Evolutionary conservation across 1,140 invertebrate species (phyloP), one percentile per base, ranked within the genome.

Genomic region (Microvelia longipes): DNA sequence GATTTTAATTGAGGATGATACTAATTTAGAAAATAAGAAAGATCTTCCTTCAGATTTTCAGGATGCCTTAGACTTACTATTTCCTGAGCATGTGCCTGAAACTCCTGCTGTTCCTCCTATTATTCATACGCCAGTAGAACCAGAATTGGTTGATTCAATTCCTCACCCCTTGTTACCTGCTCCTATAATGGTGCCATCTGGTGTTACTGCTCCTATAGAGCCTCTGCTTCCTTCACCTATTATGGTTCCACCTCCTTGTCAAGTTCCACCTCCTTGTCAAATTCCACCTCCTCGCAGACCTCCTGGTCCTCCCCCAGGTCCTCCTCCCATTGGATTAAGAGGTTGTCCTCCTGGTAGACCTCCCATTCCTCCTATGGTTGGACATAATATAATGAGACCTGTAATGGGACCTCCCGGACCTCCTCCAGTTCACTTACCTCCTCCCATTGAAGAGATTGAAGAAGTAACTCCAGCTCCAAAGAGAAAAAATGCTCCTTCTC

Each of bases 401-500:
- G 19, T 50, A 19, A 50, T 50, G 35, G 35, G 35, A 11, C 35
- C 35, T 11, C 35, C 35, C 5, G 35, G 35, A 11, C 5, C 35
- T 19, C 35, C 35, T 5, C 5, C 19, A 19, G 35, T 5, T 5
- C 5, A 5, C 5, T 5, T 19, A 5, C 35, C 35, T 50, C 19
- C 5, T 50, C 19, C 62, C 5, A n/a, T 25, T 5, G 67, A 68
- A 30, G 67, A 68, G n/a, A 14, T 14, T n/a, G 28, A 24, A 26
- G 67, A 68, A 14, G 30, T n/a, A 15, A 27, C 29, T 13, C 1
- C 27, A n/a, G 19, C 67, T 30, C 2, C 24, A 15, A 73, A 74
- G 61, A 73, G 73, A 27, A 75, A 75, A 67, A 75, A 75, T 70
- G 69, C 75, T 27, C 73, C 71, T 28, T 74, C 73, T 1, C 75